phyloP scores from a whole-genome alignment of 2,113 vertebrate genomes.

The Neotoma lepida region DNA sequence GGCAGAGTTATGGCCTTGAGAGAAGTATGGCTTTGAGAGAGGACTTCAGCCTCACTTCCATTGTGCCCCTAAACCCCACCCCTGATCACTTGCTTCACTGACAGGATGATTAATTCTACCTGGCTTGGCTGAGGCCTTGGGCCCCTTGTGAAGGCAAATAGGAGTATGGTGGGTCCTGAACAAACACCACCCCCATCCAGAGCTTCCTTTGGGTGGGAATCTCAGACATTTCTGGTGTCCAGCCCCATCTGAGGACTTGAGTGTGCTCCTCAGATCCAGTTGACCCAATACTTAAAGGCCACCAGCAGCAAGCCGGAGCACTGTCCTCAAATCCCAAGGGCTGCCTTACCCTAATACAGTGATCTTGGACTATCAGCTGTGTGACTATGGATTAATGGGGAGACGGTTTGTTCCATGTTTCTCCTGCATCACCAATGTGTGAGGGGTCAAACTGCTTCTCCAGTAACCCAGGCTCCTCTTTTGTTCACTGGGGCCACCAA shows the following conservation, averaged over 20 bases:
- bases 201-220: neutral
- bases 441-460: neutral
- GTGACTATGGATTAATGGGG: neutral
- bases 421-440: too few relatives aligned
- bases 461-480: neutral
- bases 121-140: neutral
- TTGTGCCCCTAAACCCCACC: neutral
- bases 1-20: neutral
- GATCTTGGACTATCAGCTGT: neutral
- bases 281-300: neutral
- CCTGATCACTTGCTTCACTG: neutral
- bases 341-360: neutral
- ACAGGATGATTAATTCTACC: neutral
- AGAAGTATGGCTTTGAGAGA: neutral
- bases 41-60: neutral
- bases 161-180: neutral
- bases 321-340: neutral
- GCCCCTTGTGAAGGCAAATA: neutral
- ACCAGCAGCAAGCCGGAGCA: neutral
- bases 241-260: neutral
- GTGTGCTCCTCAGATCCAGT: neutral
- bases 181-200: neutral
- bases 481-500: neutral
- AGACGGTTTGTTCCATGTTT: neutral
- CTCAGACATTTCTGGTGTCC: too few relatives aligned